Evolutionary conservation across 2,888 invertebrate genomes (phyloP).

Genomic region (Nineta flava): DNA sequence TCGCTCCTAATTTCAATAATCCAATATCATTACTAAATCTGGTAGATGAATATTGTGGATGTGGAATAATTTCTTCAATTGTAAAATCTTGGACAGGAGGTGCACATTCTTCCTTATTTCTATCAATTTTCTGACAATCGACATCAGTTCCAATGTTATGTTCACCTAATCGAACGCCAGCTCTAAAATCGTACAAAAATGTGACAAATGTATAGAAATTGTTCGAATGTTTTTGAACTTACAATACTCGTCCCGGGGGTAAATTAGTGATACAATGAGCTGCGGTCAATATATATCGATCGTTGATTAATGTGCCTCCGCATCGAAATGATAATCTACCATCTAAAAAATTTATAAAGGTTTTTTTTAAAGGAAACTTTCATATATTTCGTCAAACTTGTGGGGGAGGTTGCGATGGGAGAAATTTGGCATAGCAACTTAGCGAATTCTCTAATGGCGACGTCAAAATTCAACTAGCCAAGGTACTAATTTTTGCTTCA

Average conservation of each 20-base stretch:
- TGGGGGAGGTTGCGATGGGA: no score
- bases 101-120: conserved; percentile 23
- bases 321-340: conserved; percentile 23
- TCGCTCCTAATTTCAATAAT: conserved; percentile 28
- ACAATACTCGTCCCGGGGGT: conserved; percentile 9
- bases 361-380: not conserved
- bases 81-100: conserved; percentile 33
- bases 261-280: conserved; percentile 35
- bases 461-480: no score
- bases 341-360: conserved; percentile 13
- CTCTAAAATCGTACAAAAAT: conserved; percentile 23
- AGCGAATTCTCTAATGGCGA: no score
- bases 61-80: conserved; percentile 31
- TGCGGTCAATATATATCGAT: conserved; percentile 38
- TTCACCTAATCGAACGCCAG: conserved; percentile 47
- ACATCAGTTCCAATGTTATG: conserved; percentile 30
- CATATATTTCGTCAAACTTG: no score
- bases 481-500: no score
- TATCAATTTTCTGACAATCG: conserved; percentile 24
- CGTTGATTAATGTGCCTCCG: conserved; percentile 35
- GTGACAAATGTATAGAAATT: not conserved
- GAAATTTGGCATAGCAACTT: no score
- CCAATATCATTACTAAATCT: conserved; percentile 42
- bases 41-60: conserved; percentile 33
- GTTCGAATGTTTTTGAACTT: not conserved